Percentiles rank a stretch among this genome's conserved stretches.
These are phyloP conservation scores for Chironomus tepperi DNA, from an alignment of 1,140 invertebrate species.

Conservation along the genomic window DNA sequence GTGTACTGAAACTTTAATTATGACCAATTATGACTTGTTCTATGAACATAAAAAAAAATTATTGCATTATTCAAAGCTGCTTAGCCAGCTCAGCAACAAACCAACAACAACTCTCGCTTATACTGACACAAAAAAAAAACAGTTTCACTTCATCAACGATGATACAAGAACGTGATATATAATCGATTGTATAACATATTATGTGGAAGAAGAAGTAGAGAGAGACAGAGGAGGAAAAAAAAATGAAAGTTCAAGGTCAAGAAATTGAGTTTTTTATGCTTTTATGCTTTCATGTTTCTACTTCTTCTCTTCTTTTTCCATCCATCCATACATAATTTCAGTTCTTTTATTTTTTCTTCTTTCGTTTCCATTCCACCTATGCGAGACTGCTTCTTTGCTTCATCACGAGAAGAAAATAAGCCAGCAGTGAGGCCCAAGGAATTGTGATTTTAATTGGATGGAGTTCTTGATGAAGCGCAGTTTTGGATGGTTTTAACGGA, in stretches of 20 bases:
- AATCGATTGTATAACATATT: slow-evolving; percentile 13
- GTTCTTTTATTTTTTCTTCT: not conserved
- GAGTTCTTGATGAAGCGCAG: no score
- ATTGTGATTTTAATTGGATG: no score
- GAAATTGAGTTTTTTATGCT: slow-evolving; percentile 19
- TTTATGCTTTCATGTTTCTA: not conserved
- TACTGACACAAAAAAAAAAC: no score
- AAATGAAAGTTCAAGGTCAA: slow-evolving; percentile 24
- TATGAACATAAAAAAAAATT: no score
- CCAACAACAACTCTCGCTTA: no score
- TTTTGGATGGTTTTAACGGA: no score
- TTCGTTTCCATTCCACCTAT: not conserved
- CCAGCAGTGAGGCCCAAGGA: no score
- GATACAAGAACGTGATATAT: not conserved
- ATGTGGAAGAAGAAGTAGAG: slow-evolving; percentile 10
- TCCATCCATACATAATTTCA: not conserved
- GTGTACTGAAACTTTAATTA: no score
- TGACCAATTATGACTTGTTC: no score
- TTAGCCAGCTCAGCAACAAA: no score
- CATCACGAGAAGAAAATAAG: not conserved
- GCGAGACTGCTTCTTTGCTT: not conserved
- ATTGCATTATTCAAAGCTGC: no score
- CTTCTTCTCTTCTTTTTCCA: not conserved
- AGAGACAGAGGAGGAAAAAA: not conserved
- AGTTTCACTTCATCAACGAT: no score